Evolutionary conservation across 2,113 vertebrate genomes (phyloP).

Genomic region (Crotalus horridus): DNA sequence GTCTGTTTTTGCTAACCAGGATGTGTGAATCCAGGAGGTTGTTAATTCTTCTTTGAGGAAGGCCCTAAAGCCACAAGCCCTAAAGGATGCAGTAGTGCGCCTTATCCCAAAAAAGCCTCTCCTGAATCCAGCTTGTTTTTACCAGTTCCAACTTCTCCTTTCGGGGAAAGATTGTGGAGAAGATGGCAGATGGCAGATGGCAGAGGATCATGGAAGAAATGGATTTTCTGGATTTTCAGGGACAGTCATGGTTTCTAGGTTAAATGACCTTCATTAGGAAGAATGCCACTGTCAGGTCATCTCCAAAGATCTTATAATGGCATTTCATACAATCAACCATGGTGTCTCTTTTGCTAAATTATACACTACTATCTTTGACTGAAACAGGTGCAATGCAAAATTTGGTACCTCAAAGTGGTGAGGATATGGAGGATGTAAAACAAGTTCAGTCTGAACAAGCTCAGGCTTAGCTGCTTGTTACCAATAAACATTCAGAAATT

Average conservation of each 20-base stretch:
- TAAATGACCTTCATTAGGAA: background rate
- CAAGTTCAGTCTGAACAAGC: background rate
- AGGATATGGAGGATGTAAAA: background rate
- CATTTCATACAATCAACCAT: background rate
- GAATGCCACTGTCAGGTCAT: background rate
- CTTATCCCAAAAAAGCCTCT: background rate
- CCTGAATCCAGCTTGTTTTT: background rate
- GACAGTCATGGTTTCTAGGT: background rate
- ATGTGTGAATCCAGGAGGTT: background rate
- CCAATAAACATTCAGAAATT: background rate
- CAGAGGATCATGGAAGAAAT: background rate
- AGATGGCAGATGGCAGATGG: background rate
- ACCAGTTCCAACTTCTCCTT: background rate
- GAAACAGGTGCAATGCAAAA: background rate
- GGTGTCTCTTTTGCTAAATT: background rate
- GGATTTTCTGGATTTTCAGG: background rate
- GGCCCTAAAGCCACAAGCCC: background rate
- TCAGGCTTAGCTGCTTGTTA: background rate
- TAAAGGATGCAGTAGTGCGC: background rate
- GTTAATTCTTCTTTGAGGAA: background rate
- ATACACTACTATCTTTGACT: background rate
- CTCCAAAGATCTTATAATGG: background rate
- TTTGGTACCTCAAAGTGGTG: background rate
- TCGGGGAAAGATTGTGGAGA: background rate
- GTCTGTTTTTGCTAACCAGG: background rate